These are phyloP conservation scores for Drosophila borealis DNA, from an alignment of 2,888 invertebrate species.

Conservation along the genomic window DNA sequence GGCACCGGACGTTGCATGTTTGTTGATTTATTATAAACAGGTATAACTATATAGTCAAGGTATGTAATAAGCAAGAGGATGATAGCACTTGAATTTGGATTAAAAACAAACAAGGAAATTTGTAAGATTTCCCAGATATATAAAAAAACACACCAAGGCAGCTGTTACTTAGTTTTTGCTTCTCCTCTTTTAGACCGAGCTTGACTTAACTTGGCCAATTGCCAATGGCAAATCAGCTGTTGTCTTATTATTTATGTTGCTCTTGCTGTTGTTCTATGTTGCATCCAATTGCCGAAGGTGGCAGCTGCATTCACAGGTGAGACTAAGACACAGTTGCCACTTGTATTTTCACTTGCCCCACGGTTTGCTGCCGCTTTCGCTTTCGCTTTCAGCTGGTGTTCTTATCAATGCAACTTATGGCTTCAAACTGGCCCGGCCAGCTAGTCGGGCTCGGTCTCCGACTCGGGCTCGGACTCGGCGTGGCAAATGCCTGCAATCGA, in stretches of 20 bases:
- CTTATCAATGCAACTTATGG: slow-evolving; percentile 73
- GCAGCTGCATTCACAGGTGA: slow-evolving; percentile 12
- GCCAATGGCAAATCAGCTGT: background rate
- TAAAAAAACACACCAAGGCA: background rate
- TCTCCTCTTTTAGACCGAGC: background rate
- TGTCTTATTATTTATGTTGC: slow-evolving; percentile 17
- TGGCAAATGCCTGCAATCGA: slow-evolving; percentile 50
- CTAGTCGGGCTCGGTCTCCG: slow-evolving; percentile 34
- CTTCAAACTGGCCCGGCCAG: slow-evolving; percentile 68
- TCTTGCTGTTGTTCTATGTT: slow-evolving; percentile 10
- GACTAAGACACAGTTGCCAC: slow-evolving; percentile 33
- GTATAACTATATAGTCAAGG: background rate
- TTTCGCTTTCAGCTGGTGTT: slow-evolving; percentile 44
- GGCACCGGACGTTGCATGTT: slow-evolving; percentile 74
- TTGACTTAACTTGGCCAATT: background rate
- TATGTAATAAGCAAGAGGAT: background rate
- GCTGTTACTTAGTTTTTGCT: slow-evolving; percentile 4
- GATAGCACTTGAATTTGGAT: slow-evolving; percentile 13
- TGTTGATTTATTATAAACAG: slow-evolving; percentile 1
- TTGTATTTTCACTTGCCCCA: slow-evolving; percentile 36
- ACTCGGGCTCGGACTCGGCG: slow-evolving; percentile 11
- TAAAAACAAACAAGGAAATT: slow-evolving; percentile 3
- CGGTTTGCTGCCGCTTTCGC: slow-evolving; percentile 26
- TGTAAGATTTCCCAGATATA: background rate
- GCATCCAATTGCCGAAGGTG: slow-evolving; percentile 6